phyloP scores from a whole-genome alignment of 2,888 invertebrate species.

The Zhengitettix transpicula region DNA sequence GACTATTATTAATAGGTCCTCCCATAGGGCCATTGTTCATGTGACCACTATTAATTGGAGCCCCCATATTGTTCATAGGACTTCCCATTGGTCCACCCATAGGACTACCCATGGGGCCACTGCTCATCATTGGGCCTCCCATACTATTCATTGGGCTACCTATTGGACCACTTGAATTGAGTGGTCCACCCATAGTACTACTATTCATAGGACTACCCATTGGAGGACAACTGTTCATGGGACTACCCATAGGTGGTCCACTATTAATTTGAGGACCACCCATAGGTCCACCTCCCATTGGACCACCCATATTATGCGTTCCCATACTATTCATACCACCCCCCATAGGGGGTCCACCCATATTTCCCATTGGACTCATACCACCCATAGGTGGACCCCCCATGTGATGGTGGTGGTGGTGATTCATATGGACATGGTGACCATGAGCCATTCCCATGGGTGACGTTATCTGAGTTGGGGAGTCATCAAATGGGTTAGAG shows the following conservation, averaged over 20 bases:
- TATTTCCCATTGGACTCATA: constrained; percentile 35
- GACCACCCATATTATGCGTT: constrained; percentile 22
- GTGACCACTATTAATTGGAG: constrained; percentile 11
- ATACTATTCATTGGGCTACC: constrained; percentile 16
- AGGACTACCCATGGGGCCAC: constrained; percentile 35
- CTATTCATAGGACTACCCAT: constrained; percentile 48
- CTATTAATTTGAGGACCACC: constrained; percentile 49
- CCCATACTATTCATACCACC: constrained; percentile 21
- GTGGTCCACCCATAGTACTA: constrained; percentile 28
- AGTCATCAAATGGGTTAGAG: constrained; percentile 89
- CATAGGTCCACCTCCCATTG: constrained; percentile 26
- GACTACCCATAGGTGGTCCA: constrained; percentile 38
- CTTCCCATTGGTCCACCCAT: constrained; percentile 31
- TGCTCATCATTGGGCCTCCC: constrained; percentile 35
- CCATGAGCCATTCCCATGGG: constrained; percentile 22
- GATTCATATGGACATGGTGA: constrained; percentile 22
- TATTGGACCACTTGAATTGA: constrained; percentile 38
- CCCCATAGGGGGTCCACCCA: constrained; percentile 19
- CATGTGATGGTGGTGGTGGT: constrained; percentile 37
- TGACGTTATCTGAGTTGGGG: constrained; percentile 35
- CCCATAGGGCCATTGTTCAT: constrained; percentile 20
- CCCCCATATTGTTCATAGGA: constrained; percentile 14
- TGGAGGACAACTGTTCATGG: constrained; percentile 40
- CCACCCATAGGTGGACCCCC: constrained; percentile 37
- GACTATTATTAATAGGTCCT: constrained; percentile 9